phyloP scores from a whole-genome alignment of 1,140 invertebrate genomes.

The Eurosta solidaginis region DNA sequence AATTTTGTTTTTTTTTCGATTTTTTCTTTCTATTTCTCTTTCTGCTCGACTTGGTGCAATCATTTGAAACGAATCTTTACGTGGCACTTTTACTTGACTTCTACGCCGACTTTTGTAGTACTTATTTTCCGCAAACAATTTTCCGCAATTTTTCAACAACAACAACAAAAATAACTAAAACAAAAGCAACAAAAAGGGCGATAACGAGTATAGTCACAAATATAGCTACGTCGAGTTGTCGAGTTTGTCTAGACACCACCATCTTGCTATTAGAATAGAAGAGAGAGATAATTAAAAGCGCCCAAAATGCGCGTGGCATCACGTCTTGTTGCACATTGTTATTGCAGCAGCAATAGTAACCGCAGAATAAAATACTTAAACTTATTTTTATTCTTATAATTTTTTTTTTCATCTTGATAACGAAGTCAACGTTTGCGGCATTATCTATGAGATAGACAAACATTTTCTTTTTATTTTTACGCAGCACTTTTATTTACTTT shows the following conservation, averaged over 20 bases:
- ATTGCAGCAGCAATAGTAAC: slow-evolving; percentile 8
- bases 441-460: background rate
- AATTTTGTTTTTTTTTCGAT: too few species aligned
- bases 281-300: slow-evolving; percentile 17
- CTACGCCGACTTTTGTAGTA: background rate
- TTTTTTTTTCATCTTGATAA: background rate
- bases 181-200: background rate
- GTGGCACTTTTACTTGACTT: slow-evolving; percentile 20
- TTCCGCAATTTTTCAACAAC: slow-evolving; percentile 11
- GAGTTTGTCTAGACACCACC: slow-evolving; percentile 9
- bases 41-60: background rate
- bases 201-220: too few species aligned
- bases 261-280: background rate
- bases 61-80: slow-evolving; percentile 11
- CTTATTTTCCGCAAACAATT: slow-evolving; percentile 27
- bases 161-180: background rate
- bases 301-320: slow-evolving; percentile 24
- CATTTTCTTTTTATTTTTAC: background rate
- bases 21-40: too few species aligned
- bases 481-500: background rate
- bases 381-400: background rate
- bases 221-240: background rate
- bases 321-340: slow-evolving; percentile 28
- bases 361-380: slow-evolving; percentile 10
- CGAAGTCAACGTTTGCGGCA: slow-evolving; percentile 18